Conservation (phyloP, 2,797 vertebrate genomes). For the Nannoperca australis region DNA sequence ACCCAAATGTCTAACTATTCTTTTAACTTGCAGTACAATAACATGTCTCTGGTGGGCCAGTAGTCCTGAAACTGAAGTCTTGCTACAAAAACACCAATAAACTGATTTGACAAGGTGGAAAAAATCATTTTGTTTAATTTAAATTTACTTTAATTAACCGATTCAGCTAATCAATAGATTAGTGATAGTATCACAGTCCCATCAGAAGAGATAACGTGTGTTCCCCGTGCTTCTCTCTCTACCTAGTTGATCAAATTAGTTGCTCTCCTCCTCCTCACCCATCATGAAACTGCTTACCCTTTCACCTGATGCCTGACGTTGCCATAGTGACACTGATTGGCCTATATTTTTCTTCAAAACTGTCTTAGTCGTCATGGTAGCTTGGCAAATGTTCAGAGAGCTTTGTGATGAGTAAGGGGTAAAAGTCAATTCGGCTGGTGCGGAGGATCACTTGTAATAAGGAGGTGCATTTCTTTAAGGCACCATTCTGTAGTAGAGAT, state of each 20-base stretch:
- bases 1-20: not conserved
- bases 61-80: conserved; percentile 1
- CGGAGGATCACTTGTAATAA: conserved; percentile 13
- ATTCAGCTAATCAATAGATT: conserved; percentile 56
- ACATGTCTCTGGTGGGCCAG: not conserved
- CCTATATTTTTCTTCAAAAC: conserved; percentile 71
- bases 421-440: conserved; percentile 42
- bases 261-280: conserved; percentile 52
- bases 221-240: conserved; percentile 34
- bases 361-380: conserved; percentile 34
- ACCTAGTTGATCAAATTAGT: conserved; percentile 68
- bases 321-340: conserved; percentile 80
- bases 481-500: conserved; percentile 9
- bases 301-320: conserved; percentile 79
- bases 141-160: conserved; percentile 51
- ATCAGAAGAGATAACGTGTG: conserved; percentile 57
- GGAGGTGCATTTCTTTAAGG: conserved; percentile 15
- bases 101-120: conserved; percentile 17
- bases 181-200: conserved; percentile 45
- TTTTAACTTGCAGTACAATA: not conserved
- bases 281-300: conserved; percentile 67
- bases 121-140: conserved; percentile 39
- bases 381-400: conserved; percentile 36
- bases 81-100: conserved; percentile 27
- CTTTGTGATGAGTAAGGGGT: conserved; percentile 46